Conservation (phyloP, 2,797 vertebrate genomes). For the Orestias chungarensis region DNA sequence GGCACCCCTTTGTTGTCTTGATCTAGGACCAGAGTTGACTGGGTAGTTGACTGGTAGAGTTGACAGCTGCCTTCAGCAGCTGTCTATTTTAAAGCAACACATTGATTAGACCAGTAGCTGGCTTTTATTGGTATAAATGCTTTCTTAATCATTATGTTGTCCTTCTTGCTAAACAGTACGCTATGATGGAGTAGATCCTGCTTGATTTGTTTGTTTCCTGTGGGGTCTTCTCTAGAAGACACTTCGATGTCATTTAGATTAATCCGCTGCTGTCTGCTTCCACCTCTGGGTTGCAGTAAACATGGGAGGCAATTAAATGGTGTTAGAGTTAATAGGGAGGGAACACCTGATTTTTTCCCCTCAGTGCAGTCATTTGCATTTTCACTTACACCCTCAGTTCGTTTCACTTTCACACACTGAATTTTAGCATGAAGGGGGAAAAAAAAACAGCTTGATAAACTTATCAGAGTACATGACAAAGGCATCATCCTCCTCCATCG, state of each 20-base stretch:
- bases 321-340: constrained; percentile 4
- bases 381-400: constrained; percentile 4
- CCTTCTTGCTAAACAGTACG: not conserved
- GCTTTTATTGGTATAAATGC: not conserved
- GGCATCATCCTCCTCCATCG: constrained; percentile 42
- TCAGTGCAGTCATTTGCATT: not conserved
- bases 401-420: not conserved
- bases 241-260: constrained; percentile 14
- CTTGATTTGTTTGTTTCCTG: constrained; percentile 2
- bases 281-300: constrained; percentile 10
- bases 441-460: constrained; percentile 28
- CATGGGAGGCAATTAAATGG: constrained; percentile 5
- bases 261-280: constrained; percentile 6
- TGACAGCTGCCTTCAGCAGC: not conserved
- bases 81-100: not conserved
- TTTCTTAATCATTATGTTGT: not conserved
- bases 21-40: not conserved
- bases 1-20: not conserved
- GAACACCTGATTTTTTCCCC: not conserved
- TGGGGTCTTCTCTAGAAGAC: constrained; percentile 8
- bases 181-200: not conserved
- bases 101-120: not conserved
- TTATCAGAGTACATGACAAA: constrained; percentile 48
- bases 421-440: not conserved
- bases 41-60: not conserved